Evolutionary conservation across 2,888 invertebrate genomes (phyloP).

Genomic region (Lithophane semibrunnea): DNA sequence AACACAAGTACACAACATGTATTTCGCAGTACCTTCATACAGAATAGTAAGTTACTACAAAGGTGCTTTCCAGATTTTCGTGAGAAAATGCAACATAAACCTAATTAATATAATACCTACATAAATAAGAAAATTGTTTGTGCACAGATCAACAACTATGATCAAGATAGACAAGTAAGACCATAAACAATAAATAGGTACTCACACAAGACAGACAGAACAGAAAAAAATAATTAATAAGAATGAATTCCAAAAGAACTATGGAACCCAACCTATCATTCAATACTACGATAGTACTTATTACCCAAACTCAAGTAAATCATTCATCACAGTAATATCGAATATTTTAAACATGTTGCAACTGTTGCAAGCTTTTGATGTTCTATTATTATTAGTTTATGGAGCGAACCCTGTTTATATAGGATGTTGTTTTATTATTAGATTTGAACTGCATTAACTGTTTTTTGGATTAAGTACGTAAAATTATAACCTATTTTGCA

Average conservation of each 20-base stretch:
- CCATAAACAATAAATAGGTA: background rate
- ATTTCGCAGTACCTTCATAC: no score
- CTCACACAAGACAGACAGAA: no score
- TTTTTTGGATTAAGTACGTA: background rate
- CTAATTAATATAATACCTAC: no score
- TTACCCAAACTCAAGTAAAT: constrained; percentile 24
- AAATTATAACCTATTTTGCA: background rate
- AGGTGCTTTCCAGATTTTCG: no score
- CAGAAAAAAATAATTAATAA: no score
- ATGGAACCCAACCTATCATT: constrained; percentile 27
- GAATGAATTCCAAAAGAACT: no score
- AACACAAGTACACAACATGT: no score
- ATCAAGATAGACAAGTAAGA: background rate
- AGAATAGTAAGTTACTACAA: no score
- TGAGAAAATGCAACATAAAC: no score
- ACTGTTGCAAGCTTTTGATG: constrained; percentile 26
- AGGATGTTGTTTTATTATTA: constrained; percentile 18
- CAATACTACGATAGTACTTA: background rate
- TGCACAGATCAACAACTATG: no score
- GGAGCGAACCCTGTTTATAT: constrained; percentile 28
- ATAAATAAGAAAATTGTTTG: no score
- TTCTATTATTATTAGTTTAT: constrained; percentile 24
- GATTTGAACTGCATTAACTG: constrained; percentile 17
- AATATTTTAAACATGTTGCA: constrained; percentile 15
- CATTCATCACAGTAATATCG: constrained; percentile 34